These are phyloP conservation scores for Aporophyla lueneburgensis DNA, from an alignment of 2,888 invertebrate species.

Conservation along the genomic window DNA sequence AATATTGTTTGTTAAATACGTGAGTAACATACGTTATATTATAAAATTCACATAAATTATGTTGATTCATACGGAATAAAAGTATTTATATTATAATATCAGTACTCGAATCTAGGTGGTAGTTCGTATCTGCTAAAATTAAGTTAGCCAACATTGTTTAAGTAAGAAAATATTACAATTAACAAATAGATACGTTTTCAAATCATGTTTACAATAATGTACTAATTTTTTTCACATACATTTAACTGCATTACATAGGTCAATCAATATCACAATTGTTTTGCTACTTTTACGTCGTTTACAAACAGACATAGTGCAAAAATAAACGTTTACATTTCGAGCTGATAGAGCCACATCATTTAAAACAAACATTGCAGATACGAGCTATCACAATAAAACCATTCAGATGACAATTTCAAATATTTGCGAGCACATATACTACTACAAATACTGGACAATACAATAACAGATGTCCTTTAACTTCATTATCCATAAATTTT, in stretches of 20 bases:
- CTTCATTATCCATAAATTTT: constrained; percentile 46
- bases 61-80: constrained; percentile 49
- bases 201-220: not conserved
- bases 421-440: constrained; percentile 47
- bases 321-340: not conserved
- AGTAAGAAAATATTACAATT: not conserved
- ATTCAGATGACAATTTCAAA: constrained; percentile 48
- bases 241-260: not conserved
- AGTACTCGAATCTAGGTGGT: constrained; percentile 37
- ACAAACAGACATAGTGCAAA: not conserved
- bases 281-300: not conserved
- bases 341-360: not conserved
- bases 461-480: constrained; percentile 49
- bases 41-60: constrained; percentile 59
- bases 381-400: constrained; percentile 43
- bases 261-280: constrained; percentile 1
- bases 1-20: constrained; percentile 61
- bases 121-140: constrained; percentile 42
- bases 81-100: constrained; percentile 49
- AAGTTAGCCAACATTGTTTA: not conserved
- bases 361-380: constrained; percentile 55
- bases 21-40: constrained; percentile 59
- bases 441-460: constrained; percentile 56
- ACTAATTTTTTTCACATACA: too few species aligned
- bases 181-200: not conserved